A percentile compares a stretch with the other conserved stretches of the same genome.
Evolutionary conservation across 2,888 invertebrate genomes (phyloP).

Genomic region (Philonicus albiceps): DNA sequence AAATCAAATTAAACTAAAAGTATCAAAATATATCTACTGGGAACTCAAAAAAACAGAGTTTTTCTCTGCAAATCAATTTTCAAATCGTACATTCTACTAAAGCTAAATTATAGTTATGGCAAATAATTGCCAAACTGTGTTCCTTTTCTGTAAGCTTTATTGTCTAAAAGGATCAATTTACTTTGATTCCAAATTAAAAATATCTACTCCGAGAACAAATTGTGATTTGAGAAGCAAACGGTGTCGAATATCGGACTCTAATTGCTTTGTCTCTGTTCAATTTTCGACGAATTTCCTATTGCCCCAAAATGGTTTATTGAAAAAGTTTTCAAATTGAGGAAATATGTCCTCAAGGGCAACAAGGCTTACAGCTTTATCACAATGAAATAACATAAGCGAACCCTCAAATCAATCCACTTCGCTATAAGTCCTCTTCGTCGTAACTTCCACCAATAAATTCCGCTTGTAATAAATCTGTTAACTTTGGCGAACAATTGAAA

Average conservation of each 20-base stretch:
- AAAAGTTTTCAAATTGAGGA: background rate
- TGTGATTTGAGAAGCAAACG: too few relatives aligned
- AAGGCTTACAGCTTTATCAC: background rate
- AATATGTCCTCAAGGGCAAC: background rate
- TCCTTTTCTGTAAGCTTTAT: too few relatives aligned
- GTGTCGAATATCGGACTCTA: background rate
- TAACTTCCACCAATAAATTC: background rate
- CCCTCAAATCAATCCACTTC: background rate
- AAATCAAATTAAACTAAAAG: too few relatives aligned
- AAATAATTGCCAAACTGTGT: too few relatives aligned
- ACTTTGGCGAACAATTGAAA: background rate
- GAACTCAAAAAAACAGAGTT: too few relatives aligned
- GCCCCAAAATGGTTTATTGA: background rate
- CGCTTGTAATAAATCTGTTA: background rate
- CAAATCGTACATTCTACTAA: too few relatives aligned
- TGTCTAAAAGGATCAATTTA: too few relatives aligned
- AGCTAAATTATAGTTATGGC: too few relatives aligned
- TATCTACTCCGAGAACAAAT: too few relatives aligned
- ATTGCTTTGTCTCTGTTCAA: background rate
- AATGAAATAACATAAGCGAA: background rate
- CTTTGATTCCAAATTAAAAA: too few relatives aligned
- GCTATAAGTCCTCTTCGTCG: background rate
- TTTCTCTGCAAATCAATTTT: too few relatives aligned
- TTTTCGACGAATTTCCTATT: background rate
- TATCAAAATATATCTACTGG: too few relatives aligned